Evolutionary conservation across 2,888 invertebrate genomes (phyloP).

Genomic region (Pammene aurita): DNA sequence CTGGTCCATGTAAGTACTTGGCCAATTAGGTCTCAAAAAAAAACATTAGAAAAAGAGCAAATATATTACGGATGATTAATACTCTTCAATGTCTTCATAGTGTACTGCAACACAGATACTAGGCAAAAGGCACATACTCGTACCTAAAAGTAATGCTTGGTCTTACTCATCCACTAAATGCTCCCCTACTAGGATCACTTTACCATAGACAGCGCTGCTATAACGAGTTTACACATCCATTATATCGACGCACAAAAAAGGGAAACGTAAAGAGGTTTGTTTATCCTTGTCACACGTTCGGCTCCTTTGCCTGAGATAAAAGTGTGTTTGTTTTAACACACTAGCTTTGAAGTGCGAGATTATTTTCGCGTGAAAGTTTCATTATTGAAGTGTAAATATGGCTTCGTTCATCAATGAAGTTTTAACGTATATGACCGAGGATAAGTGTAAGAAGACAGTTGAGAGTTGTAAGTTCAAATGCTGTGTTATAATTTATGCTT

Average conservation of each 20-base stretch:
- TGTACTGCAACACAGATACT: background rate
- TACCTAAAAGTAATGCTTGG: background rate
- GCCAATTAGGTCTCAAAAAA: no score
- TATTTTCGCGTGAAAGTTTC: conserved; percentile 37
- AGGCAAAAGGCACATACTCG: no score
- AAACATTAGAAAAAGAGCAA: no score
- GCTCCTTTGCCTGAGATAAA: conserved; percentile 44
- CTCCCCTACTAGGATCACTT: conserved; percentile 35
- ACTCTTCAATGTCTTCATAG: no score
- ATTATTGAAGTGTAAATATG: conserved; percentile 18
- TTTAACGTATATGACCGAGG: background rate
- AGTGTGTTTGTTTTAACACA: conserved; percentile 43
- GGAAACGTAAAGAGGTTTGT: conserved; percentile 48
- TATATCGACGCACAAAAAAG: conserved; percentile 43
- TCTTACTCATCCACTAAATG: conserved; percentile 28
- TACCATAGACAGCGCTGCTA: conserved; percentile 36
- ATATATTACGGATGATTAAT: no score
- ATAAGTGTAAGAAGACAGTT: no score
- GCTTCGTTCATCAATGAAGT: conserved; percentile 6
- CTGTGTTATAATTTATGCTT: no score
- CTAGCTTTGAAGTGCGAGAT: conserved; percentile 40
- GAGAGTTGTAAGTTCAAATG: no score
- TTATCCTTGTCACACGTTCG: conserved; percentile 45
- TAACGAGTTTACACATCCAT: conserved; percentile 41
- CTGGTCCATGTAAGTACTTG: no score